A percentile compares a stretch with the other conserved stretches of the same genome.
Conservation (phyloP, 2,888 invertebrate species). For the Melieria crassipennis region DNA sequence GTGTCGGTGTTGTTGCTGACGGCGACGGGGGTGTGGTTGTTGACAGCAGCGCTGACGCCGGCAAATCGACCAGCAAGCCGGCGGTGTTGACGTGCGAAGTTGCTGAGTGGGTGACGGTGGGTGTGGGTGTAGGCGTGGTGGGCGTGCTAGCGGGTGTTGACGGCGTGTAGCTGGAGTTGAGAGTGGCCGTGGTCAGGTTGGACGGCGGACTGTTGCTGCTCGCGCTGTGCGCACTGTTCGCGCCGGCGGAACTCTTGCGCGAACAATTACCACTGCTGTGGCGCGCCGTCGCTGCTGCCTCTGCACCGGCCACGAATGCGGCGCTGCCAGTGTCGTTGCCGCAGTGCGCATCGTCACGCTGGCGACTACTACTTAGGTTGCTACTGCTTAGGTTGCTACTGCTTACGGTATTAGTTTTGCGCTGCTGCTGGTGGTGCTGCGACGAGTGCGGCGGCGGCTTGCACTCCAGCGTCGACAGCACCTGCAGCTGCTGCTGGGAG, state of each 20-base stretch:
- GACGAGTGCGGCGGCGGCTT: slow-evolving; percentile 39
- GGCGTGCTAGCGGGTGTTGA: slow-evolving; percentile 50
- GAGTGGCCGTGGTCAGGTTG: slow-evolving; percentile 60
- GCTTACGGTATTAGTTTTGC: slow-evolving; percentile 45
- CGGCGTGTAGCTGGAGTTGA: slow-evolving; percentile 49
- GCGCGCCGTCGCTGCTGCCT: slow-evolving; percentile 42
- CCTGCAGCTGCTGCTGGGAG: slow-evolving; percentile 35
- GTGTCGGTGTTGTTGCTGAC: slow-evolving; percentile 17
- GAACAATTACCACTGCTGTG: slow-evolving; percentile 45
- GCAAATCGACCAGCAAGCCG: slow-evolving; percentile 28
- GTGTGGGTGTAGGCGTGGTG: slow-evolving; percentile 41
- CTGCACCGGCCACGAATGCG: slow-evolving; percentile 20
- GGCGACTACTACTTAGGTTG: slow-evolving; percentile 46
- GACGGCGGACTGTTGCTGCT: slow-evolving; percentile 57
- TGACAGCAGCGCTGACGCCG: slow-evolving; percentile 17
- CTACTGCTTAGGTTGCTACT: slow-evolving; percentile 50
- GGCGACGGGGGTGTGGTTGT: slow-evolving; percentile 25
- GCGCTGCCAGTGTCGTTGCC: slow-evolving; percentile 21
- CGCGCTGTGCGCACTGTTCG: slow-evolving; percentile 48
- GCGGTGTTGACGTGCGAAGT: slow-evolving; percentile 29
- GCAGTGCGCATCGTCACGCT: slow-evolving; percentile 40
- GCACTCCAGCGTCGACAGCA: slow-evolving; percentile 32
- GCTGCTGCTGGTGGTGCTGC: slow-evolving; percentile 39
- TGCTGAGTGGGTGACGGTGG: slow-evolving; percentile 41
- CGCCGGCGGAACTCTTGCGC: slow-evolving; percentile 53